Evolutionary conservation across 2,888 invertebrate genomes (phyloP).

Genomic region (Nemoura dubitans): DNA sequence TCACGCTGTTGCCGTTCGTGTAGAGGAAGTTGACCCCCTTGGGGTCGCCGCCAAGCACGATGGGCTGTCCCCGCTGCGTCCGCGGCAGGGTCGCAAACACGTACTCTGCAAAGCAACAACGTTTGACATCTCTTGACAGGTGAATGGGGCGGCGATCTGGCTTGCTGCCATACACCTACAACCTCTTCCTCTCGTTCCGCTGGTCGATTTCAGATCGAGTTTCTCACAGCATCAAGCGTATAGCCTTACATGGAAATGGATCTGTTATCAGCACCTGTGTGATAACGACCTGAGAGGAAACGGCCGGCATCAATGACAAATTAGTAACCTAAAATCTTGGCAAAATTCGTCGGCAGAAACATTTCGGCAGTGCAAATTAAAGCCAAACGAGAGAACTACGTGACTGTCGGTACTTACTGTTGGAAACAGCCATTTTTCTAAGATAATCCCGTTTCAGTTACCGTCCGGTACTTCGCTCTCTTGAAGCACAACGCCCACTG

Average conservation of each 20-base stretch:
- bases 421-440: conserved; percentile 49
- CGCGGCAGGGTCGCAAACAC: conserved; percentile 93
- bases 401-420: conserved; percentile 47
- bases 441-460: not conserved
- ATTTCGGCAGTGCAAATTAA: not conserved
- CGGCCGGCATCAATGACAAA: not conserved
- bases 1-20: conserved; percentile 96
- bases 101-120: conserved; percentile 71
- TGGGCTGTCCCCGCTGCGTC: conserved; percentile 92
- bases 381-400: not conserved
- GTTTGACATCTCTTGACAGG: not conserved
- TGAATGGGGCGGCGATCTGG: not conserved
- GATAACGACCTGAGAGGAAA: not conserved
- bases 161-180: not conserved
- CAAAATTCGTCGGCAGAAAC: no score
- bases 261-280: conserved; percentile 1
- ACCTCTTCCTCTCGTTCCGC: not conserved
- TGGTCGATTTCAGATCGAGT: not conserved
- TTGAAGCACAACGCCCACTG: conserved; percentile 44
- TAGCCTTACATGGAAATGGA: not conserved
- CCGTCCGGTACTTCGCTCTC: not conserved
- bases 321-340: not conserved
- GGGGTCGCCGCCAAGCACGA: conserved; percentile 94
- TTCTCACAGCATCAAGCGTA: not conserved
- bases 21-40: conserved; percentile 97